A percentile compares a stretch with the other conserved stretches of the same genome.
Evolutionary conservation across 2,797 vertebrate genomes (phyloP).

Genomic region (Geotrypetes seraphini): DNA sequence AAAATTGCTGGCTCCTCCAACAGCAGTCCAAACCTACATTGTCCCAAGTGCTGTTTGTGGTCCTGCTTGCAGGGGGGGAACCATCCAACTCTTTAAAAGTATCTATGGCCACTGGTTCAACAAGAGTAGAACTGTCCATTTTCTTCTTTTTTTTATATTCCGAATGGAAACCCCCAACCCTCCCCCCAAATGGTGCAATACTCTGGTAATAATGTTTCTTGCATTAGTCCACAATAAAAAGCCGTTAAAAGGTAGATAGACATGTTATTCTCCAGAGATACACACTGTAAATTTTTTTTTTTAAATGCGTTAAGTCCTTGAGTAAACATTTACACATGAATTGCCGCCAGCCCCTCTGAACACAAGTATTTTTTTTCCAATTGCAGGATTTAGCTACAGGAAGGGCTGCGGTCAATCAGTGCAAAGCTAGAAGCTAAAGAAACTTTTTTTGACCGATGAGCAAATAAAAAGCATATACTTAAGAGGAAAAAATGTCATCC

Average conservation of each 20-base stretch:
- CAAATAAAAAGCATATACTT: conserved; percentile 60
- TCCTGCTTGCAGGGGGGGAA: conserved; percentile 55
- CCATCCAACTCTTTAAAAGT: conserved; percentile 67
- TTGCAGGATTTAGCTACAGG: conserved; percentile 70
- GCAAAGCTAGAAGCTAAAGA: conserved; percentile 89
- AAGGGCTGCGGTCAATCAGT: conserved; percentile 89
- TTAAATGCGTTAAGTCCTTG: conserved; percentile 75
- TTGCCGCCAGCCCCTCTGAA: conserved; percentile 73
- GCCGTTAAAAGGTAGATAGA: conserved; percentile 92
- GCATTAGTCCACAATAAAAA: conserved; percentile 87
- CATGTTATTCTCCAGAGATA: conserved; percentile 82
- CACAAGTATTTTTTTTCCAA: conserved; percentile 37
- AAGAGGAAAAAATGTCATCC: conserved; percentile 53
- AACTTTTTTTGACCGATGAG: conserved; percentile 60
- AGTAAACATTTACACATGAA: conserved; percentile 98
- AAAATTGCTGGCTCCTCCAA: conserved; percentile 44
- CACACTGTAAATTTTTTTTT: conserved; percentile 64
- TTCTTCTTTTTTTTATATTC: conserved; percentile 52
- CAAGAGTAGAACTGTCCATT: conserved; percentile 38
- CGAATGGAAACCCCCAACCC: no score
- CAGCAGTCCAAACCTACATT: conserved; percentile 58
- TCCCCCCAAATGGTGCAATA: conserved; percentile 76
- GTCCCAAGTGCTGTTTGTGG: conserved; percentile 56
- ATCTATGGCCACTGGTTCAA: conserved; percentile 84
- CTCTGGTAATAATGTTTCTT: conserved; percentile 72